These are phyloP conservation scores for Myiozetetes cayanensis DNA, from an alignment of 2,113 vertebrate genomes.

Conservation along the genomic window DNA sequence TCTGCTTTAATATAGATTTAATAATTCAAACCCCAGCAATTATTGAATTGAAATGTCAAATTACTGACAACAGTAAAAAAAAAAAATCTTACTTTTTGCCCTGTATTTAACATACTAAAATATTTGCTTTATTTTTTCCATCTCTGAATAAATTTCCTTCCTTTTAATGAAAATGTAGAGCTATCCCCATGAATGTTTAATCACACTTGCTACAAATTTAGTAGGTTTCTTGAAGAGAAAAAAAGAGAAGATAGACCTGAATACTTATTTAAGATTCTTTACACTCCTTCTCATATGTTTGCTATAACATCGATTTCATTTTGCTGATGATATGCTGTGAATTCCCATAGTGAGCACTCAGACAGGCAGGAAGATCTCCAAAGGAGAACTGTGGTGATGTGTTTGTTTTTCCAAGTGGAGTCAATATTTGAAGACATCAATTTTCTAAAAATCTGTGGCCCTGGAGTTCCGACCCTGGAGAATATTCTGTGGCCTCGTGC, in stretches of 20 bases:
- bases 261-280: constrained; percentile 11
- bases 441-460: not conserved
- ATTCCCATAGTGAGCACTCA: not conserved
- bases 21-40: not conserved
- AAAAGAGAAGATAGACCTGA: not conserved
- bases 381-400: not conserved
- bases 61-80: not conserved
- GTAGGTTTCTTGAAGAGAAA: not conserved
- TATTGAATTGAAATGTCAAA: not conserved
- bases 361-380: not conserved
- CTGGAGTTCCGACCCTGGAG: not conserved
- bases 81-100: not conserved
- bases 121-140: constrained; percentile 6
- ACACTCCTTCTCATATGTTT: not conserved
- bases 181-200: not conserved
- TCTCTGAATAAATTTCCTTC: not conserved
- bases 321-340: not conserved
- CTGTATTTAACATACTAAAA: not conserved
- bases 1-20: not conserved
- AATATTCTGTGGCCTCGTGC: not conserved
- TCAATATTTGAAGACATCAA: not conserved
- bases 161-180: not conserved
- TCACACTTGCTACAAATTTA: not conserved
- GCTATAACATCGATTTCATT: not conserved
- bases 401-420: not conserved